Base-by-base conservation (phyloP, 2,888 invertebrate species). In the Leucoptera coffeella region DNA sequence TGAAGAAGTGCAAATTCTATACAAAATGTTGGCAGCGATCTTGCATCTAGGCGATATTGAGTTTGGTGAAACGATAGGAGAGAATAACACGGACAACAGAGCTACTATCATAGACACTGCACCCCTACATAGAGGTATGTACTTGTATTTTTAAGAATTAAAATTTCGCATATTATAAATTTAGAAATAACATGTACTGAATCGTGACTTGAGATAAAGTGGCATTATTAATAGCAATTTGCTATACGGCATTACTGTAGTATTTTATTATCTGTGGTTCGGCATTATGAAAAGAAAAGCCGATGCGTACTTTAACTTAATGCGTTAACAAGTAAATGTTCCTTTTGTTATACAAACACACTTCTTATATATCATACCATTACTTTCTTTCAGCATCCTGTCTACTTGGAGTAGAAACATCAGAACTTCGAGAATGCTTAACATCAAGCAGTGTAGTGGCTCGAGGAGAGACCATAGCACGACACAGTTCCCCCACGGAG, bases 381-480 rank as follows among this genome's bases (percentile, higher is more conserved):
- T n/a, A n/a, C n/a, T 20, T 8, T 15, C 9, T 22, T 41, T 26
- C 53, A 83, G 85, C 83, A 5, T 81, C 84, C 0, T 74, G 77
- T 32, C 62, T 87, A 17, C 56, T 87, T 23, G 86, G 85, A 1
- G 75, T 87, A 11, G 82, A 85, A 41, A 73, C 78, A 8, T 57
- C 62, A 23, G 85, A 86, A 38, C 71, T 87, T 3, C 60, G 81
- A n/a, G 83, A 85, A 36, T 82, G 85, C 22, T 54, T 87, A 26
- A 85, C 83, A 0, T 80, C 83, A 25, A 82, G 82, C 40, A 82
- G 80, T 24, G 85, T 87, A 29, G 85, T 86, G 2, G 85, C 86
- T 1, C 67, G 83, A 28, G 86, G 86, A 1, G 87, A 88, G 50
- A 83, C 83, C 2, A 86, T 88, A 31, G 80, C 82, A 0, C 67